Conservation (phyloP, 2,797 vertebrate species). For the Vireo griseus region DNA sequence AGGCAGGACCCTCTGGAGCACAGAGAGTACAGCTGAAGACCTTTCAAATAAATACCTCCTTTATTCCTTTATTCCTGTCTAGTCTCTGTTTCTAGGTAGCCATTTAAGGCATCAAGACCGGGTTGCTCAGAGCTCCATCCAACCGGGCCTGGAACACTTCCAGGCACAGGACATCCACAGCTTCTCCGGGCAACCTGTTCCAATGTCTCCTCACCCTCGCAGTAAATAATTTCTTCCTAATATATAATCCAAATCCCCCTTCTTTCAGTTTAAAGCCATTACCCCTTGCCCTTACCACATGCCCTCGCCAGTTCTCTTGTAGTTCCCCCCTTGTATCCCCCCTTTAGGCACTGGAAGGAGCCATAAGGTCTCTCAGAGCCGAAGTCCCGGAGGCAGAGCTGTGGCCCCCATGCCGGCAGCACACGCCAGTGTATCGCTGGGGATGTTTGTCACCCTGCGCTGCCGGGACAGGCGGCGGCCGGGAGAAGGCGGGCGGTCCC, state of each 20-base stretch:
- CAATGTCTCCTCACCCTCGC: background rate
- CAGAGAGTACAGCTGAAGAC: too few species aligned
- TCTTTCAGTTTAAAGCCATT: background rate
- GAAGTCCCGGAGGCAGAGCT: background rate
- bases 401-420: background rate
- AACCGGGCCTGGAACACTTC: background rate
- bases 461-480: background rate
- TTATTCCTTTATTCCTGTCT: too few species aligned
- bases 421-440: fast-evolving
- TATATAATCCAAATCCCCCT: background rate
- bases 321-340: background rate
- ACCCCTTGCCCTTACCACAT: too few species aligned
- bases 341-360: background rate
- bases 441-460: background rate
- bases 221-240: background rate
- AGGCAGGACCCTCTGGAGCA: too few species aligned
- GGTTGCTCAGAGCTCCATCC: background rate
- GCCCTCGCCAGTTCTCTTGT: background rate
- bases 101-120: background rate
- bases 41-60: too few species aligned
- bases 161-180: background rate
- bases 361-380: background rate
- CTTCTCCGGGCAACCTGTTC: too few species aligned
- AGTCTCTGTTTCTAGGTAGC: too few species aligned
- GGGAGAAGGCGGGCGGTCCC: background rate